Evolutionary conservation across 2,797 vertebrate species (phyloP).

Genomic region (Ceryle rudis): DNA sequence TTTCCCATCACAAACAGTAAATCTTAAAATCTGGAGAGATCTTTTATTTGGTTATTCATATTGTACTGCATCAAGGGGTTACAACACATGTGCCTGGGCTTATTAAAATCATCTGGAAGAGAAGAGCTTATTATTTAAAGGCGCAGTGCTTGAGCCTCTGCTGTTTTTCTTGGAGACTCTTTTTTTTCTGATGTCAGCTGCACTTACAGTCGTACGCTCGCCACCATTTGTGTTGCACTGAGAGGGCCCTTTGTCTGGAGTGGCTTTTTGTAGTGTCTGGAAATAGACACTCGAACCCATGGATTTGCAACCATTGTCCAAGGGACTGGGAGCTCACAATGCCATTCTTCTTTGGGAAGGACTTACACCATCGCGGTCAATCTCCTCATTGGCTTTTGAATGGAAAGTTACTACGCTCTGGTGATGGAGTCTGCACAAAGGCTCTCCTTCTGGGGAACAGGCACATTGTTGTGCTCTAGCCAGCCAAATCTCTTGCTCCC

Average conservation of each 20-base stretch:
- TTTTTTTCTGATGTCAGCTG: constrained; percentile 38
- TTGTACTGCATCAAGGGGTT: constrained; percentile 82
- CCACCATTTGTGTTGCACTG: background rate
- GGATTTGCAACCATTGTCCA: background rate
- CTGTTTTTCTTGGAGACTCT: constrained; percentile 50
- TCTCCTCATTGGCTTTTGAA: background rate
- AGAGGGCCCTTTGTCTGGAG: background rate
- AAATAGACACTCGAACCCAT: background rate
- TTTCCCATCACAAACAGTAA: constrained; percentile 83
- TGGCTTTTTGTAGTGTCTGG: background rate
- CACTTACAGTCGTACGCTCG: background rate
- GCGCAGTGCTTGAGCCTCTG: constrained; percentile 40
- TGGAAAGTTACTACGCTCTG: background rate
- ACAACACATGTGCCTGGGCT: constrained; percentile 81
- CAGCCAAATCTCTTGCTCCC: constrained; percentile 42
- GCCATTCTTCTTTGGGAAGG: background rate
- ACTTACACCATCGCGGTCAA: background rate
- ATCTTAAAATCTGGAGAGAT: constrained; percentile 83
- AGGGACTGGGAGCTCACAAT: background rate
- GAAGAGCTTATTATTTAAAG: constrained; percentile 76
- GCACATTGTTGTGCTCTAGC: background rate
- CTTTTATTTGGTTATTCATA: constrained; percentile 85
- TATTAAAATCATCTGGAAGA: constrained; percentile 84
- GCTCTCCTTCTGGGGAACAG: background rate
- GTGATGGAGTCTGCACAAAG: background rate